These are phyloP conservation scores for Proterorhinus semilunaris DNA, from an alignment of 2,113 vertebrate species.

Conservation along the genomic window DNA sequence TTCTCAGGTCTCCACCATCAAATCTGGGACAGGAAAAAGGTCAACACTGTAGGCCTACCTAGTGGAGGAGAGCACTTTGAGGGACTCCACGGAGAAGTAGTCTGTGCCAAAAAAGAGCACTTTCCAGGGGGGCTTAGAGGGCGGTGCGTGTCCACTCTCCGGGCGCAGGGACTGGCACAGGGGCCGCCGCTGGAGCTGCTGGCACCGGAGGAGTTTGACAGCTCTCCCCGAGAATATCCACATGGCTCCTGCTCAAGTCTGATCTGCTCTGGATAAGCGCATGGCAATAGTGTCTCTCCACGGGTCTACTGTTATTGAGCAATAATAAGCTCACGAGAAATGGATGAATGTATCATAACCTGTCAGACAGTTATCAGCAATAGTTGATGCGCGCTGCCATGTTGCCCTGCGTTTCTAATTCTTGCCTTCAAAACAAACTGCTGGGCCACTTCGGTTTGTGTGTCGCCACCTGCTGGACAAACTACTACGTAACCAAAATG, in stretches of 20 bases:
- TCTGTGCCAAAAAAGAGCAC: constrained; percentile 92
- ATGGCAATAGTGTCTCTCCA: neutral
- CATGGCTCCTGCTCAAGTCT: neutral
- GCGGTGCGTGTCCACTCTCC: neutral
- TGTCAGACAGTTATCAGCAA: neutral
- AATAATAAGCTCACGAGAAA: neutral
- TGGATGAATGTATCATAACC: neutral
- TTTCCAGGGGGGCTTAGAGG: constrained; percentile 80
- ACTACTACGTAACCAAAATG: too few relatives aligned
- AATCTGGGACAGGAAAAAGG: neutral
- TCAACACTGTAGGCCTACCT: constrained; percentile 67
- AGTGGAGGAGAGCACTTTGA: constrained; percentile 76
- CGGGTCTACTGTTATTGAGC: neutral
- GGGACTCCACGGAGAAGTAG: constrained; percentile 81
- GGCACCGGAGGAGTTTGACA: constrained; percentile 8
- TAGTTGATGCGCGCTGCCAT: neutral
- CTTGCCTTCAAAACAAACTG: neutral
- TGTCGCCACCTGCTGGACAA: neutral
- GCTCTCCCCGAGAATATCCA: neutral
- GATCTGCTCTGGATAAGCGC: neutral
- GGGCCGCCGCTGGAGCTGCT: neutral
- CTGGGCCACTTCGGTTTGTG: neutral
- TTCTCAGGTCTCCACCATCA: too few relatives aligned
- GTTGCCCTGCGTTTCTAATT: neutral
- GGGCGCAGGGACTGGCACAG: neutral